Conservation (phyloP, 2,113 vertebrate species). For the Istiophorus platypterus region DNA sequence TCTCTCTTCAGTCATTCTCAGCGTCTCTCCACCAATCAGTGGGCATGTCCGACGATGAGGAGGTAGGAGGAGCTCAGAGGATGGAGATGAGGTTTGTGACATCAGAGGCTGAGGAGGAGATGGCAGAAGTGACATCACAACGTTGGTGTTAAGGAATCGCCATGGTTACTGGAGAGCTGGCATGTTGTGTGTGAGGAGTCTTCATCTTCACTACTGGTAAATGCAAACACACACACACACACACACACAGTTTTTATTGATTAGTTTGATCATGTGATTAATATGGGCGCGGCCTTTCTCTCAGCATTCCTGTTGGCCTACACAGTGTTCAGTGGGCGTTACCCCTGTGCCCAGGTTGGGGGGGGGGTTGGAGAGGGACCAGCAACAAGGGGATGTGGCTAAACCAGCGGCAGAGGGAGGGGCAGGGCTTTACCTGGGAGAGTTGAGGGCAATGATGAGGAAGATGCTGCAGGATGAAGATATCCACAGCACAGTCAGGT, state of each 20-base stretch:
- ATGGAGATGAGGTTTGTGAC: slow-evolving; percentile 76
- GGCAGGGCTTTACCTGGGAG: slow-evolving; percentile 72
- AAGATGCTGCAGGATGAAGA: slow-evolving; percentile 76
- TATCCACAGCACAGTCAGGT: slow-evolving; percentile 78
- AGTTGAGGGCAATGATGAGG: slow-evolving; percentile 79
- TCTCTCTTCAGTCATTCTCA: slow-evolving; percentile 14
- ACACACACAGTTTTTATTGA: neutral
- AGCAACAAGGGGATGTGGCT: neutral
- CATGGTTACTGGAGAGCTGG: slow-evolving; percentile 40
- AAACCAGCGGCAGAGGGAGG: slow-evolving; percentile 11
- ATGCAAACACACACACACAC: neutral
- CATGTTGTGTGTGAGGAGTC: neutral
- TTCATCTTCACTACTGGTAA: slow-evolving; percentile 37
- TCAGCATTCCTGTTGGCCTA: slow-evolving; percentile 80
- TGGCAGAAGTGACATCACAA: slow-evolving; percentile 48
- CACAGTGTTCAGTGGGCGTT: slow-evolving; percentile 56
- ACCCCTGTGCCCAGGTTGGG: slow-evolving; percentile 38
- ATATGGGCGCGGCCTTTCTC: neutral
- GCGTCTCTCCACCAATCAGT: slow-evolving; percentile 2
- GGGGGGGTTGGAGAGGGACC: slow-evolving; percentile 13
- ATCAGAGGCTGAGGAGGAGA: slow-evolving; percentile 49
- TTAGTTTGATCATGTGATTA: slow-evolving; percentile 3
- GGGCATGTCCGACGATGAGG: slow-evolving; percentile 34
- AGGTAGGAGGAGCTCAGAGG: slow-evolving; percentile 18
- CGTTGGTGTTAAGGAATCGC: slow-evolving; percentile 19